Conservation (phyloP, 2,888 invertebrate genomes). For the Sarcophaga caerulescens region DNA sequence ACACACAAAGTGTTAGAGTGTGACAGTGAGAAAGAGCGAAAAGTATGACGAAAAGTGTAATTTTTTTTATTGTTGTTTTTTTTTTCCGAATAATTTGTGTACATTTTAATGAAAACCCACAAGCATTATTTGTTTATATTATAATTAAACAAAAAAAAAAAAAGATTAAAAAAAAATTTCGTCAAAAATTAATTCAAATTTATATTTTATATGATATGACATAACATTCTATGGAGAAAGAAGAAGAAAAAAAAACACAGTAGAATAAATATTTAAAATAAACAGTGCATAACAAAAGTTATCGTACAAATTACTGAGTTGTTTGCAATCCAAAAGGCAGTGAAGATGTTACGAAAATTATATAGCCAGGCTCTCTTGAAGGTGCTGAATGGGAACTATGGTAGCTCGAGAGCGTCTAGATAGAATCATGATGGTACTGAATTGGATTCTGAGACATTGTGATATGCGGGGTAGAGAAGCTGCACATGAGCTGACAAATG, state of each 20-base stretch:
- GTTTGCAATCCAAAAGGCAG: too few species aligned
- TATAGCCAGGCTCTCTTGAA: accelerated
- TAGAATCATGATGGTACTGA: too few species aligned
- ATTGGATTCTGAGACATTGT: too few species aligned
- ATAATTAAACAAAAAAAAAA: constrained; percentile 30
- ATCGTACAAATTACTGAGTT: neutral
- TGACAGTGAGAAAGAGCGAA: neutral
- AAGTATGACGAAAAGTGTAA: constrained; percentile 17
- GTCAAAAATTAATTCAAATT: neutral
- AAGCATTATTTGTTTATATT: constrained; percentile 60
- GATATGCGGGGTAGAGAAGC: too few species aligned
- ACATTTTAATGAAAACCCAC: constrained; percentile 67
- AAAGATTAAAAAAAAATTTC: neutral
- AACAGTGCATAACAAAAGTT: constrained; percentile 24
- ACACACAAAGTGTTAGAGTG: too few species aligned
- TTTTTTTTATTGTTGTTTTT: neutral
- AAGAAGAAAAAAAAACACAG: constrained; percentile 17
- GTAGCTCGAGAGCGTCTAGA: too few species aligned
- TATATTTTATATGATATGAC: neutral
- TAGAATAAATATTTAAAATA: constrained; percentile 14
- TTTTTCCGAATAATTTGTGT: constrained; percentile 17
- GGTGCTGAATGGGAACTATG: too few species aligned
- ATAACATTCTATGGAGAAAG: constrained; percentile 5
- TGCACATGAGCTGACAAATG: too few species aligned
- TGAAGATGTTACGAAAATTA: too few species aligned